A percentile compares a stretch with the other conserved stretches of the same genome.
Evolutionary conservation across 2,888 invertebrate genomes (phyloP).

Genomic region (Orthosia gothica): DNA sequence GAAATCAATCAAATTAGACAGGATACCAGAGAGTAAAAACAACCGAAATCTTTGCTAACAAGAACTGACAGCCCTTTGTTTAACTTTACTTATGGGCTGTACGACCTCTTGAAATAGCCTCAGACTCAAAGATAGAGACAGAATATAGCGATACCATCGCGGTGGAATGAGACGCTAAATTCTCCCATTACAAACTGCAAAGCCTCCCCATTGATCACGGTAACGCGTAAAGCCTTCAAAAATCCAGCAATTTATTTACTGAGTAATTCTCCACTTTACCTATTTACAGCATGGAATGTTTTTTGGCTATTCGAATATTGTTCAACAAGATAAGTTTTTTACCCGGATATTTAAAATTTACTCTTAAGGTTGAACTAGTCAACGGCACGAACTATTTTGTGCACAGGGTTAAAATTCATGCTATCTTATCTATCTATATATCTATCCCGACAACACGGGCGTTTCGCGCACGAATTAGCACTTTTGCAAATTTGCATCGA

Average conservation of each 20-base stretch:
- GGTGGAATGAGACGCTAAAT: constrained; percentile 76
- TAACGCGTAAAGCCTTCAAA: constrained; percentile 88
- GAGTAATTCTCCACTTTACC: constrained; percentile 77
- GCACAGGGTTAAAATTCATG: no score
- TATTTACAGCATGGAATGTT: constrained; percentile 45
- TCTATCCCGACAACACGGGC: no score
- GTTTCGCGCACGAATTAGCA: no score
- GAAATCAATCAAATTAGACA: constrained; percentile 79
- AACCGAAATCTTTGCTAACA: constrained; percentile 82
- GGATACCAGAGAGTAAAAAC: constrained; percentile 73
- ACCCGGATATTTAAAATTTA: constrained; percentile 8
- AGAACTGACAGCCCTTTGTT: constrained; percentile 82
- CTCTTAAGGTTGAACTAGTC: no score
- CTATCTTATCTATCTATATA: no score
- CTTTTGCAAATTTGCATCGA: no score
- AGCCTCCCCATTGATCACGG: constrained; percentile 89
- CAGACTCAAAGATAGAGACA: constrained; percentile 74
- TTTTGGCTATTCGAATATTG: constrained; percentile 41
- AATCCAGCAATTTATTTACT: constrained; percentile 90
- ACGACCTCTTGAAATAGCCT: constrained; percentile 79
- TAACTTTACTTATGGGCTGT: constrained; percentile 74
- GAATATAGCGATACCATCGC: constrained; percentile 58
- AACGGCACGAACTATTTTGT: no score
- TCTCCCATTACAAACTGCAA: constrained; percentile 87
- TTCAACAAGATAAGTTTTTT: constrained; percentile 23